These are phyloP conservation scores for Gallinago stenura DNA, from an alignment of 2,797 vertebrate genomes.

Conservation along the genomic window DNA sequence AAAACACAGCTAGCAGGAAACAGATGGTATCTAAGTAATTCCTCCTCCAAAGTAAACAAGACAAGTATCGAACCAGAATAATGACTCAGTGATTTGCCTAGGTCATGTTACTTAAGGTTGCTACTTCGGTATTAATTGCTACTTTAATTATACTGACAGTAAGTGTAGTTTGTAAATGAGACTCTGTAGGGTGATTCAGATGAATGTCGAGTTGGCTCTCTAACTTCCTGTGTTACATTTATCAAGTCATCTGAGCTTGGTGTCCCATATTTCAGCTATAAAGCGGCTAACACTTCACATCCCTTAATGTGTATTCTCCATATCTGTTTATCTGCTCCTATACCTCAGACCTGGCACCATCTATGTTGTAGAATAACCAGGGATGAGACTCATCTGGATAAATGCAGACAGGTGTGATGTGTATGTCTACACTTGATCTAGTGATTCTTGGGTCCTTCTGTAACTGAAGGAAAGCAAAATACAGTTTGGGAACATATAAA, in stretches of 20 bases:
- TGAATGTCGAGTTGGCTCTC: background rate
- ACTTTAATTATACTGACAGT: background rate
- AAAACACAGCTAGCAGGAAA: background rate
- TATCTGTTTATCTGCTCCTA: background rate
- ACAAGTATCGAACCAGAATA: background rate
- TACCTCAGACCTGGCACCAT: background rate
- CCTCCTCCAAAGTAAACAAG: background rate
- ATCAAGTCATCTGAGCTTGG: fast-evolving
- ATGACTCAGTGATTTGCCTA: background rate
- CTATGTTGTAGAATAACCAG: background rate
- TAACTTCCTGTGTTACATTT: fast-evolving
- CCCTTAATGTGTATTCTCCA: background rate
- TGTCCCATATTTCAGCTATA: background rate
- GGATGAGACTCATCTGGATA: background rate
- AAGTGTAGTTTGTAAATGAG: background rate
- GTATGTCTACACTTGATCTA: background rate
- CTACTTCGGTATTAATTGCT: background rate
- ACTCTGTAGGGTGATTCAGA: background rate
- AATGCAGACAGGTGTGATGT: background rate
- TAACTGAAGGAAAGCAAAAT: background rate
- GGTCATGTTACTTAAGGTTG: background rate
- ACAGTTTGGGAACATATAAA: background rate
- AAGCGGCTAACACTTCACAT: background rate
- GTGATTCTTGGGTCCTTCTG: background rate
- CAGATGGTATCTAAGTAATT: background rate